A percentile compares a stretch with the other conserved stretches of the same genome.
These are phyloP conservation scores for Baccha elongata DNA, from an alignment of 2,888 invertebrate genomes.

Conservation along the genomic window DNA sequence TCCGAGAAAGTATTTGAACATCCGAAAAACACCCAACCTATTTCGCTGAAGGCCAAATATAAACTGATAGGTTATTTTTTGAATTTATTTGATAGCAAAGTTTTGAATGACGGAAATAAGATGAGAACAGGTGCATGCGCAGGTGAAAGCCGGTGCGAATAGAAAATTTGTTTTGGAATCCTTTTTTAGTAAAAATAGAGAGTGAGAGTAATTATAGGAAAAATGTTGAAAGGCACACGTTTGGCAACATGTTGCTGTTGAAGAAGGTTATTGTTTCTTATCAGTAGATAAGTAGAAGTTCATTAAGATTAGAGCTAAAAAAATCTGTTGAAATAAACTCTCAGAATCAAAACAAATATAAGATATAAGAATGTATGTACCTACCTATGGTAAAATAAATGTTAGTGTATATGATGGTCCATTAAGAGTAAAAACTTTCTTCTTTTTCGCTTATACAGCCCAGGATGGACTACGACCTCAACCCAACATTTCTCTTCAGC, in stretches of 20 bases:
- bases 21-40: constrained; percentile 42
- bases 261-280: not conserved
- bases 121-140: constrained; percentile 39
- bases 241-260: constrained; percentile 9
- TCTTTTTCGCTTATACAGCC: too few relatives aligned
- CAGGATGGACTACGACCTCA: too few relatives aligned
- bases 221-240: not conserved
- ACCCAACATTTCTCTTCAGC: too few relatives aligned
- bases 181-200: not conserved
- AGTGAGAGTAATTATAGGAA: not conserved
- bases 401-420: too few relatives aligned
- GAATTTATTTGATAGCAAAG: constrained; percentile 48
- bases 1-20: not conserved
- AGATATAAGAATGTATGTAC: too few relatives aligned
- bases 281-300: too few relatives aligned
- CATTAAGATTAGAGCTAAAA: too few relatives aligned
- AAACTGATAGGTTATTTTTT: constrained; percentile 46
- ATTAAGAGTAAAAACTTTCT: too few relatives aligned
- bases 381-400: too few relatives aligned
- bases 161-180: not conserved
- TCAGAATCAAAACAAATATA: too few relatives aligned
- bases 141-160: constrained; percentile 27
- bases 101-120: not conserved
- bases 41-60: constrained; percentile 53
- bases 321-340: too few relatives aligned